Evolutionary conservation across 2,888 invertebrate genomes (phyloP).

Genomic region (Lepas anatifera): DNA sequence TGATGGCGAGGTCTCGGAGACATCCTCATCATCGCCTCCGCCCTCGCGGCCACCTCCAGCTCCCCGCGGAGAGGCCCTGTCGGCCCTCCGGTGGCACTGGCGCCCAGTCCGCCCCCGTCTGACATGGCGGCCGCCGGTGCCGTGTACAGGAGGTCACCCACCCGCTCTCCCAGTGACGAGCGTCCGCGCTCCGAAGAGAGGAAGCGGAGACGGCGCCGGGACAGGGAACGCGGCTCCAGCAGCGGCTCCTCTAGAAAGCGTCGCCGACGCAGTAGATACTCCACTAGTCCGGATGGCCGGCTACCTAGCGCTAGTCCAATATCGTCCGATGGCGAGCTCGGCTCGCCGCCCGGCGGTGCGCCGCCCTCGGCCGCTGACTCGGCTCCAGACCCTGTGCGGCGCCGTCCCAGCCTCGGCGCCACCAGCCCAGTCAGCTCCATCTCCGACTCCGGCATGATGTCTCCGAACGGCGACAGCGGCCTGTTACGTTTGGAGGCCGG

Average conservation of each 20-base stretch:
- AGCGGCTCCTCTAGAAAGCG: slow-evolving; percentile 7
- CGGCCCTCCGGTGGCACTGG: neutral
- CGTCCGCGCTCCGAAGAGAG: neutral
- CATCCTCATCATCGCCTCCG: too few relatives aligned
- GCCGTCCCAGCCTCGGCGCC: neutral
- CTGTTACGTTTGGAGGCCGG: too few relatives aligned
- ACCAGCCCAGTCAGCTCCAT: neutral
- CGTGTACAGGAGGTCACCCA: neutral
- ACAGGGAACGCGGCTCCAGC: neutral
- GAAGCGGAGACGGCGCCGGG: slow-evolving; percentile 9
- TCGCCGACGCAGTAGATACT: neutral
- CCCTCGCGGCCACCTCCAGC: too few relatives aligned
- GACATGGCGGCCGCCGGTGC: neutral
- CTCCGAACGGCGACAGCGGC: neutral
- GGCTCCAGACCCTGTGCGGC: neutral
- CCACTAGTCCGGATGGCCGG: neutral
- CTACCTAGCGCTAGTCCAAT: slow-evolving; percentile 14
- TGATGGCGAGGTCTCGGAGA: neutral
- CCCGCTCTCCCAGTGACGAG: neutral
- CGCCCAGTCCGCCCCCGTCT: neutral
- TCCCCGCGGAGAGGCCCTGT: too few relatives aligned
- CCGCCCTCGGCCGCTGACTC: neutral
- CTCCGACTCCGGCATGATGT: neutral
- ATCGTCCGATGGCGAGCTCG: slow-evolving; percentile 14
- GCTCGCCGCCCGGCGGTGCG: neutral